Evolutionary conservation across 2,797 vertebrate genomes (phyloP).

Genomic region (Sebastes iracundus): DNA sequence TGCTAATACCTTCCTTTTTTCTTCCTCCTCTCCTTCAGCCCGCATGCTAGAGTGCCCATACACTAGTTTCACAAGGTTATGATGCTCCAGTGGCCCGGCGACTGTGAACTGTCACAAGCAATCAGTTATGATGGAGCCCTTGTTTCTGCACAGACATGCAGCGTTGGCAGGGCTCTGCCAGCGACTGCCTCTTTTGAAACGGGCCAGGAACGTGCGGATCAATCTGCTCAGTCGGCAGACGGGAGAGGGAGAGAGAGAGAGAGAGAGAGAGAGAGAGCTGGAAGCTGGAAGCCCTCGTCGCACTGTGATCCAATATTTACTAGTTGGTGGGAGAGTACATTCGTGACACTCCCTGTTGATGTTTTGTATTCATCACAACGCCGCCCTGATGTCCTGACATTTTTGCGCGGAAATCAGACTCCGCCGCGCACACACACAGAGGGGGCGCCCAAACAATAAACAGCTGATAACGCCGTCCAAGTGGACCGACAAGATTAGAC

Average conservation of each 20-base stretch:
- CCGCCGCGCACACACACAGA: neutral
- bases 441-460: conserved; percentile 26
- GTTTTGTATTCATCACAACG: conserved; percentile 66
- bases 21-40: conserved; percentile 57
- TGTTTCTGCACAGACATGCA: conserved; percentile 76
- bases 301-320: conserved; percentile 78
- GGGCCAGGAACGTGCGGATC: conserved; percentile 68
- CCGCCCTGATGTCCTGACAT: conserved; percentile 20
- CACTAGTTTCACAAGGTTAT: conserved; percentile 81
- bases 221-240: conserved; percentile 72
- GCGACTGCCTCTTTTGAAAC: conserved; percentile 66
- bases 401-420: conserved; percentile 16
- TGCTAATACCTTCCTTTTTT: conserved; percentile 60
- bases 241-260: neutral
- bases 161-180: conserved; percentile 68
- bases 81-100: conserved; percentile 79
- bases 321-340: conserved; percentile 64
- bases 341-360: conserved; percentile 63
- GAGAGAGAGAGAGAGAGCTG: conserved; percentile 9
- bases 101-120: conserved; percentile 83
- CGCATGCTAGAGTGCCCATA: conserved; percentile 73
- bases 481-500: conserved; percentile 52
- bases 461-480: conserved; percentile 29
- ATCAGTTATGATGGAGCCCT: conserved; percentile 80
- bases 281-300: conserved; percentile 55